Percentiles rank a stretch among this genome's conserved stretches.
Conservation (phyloP, 2,797 vertebrate genomes). For the Acanthornis magna region DNA sequence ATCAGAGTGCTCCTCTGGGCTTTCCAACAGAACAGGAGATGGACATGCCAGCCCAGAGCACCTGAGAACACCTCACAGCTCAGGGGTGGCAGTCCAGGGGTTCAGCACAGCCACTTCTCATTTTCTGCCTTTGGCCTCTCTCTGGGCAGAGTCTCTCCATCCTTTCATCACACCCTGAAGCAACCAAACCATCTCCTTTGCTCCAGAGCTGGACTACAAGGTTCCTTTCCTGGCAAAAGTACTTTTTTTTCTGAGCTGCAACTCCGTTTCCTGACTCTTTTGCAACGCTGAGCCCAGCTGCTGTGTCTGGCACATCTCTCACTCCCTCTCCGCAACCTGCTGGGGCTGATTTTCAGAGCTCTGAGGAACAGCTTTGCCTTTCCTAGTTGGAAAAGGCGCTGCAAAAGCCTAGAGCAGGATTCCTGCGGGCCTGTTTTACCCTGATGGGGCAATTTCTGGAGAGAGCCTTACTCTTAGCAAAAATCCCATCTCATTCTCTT, state of each 20-base stretch:
- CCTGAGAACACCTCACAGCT: background rate
- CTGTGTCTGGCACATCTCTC: background rate
- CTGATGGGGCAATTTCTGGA: background rate
- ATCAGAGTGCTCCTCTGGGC: background rate
- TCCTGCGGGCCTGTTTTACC: background rate
- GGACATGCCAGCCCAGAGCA: background rate
- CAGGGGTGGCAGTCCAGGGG: accelerated
- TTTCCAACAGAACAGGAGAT: background rate
- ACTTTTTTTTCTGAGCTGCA: background rate
- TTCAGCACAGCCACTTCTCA: background rate
- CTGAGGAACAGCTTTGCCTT: background rate
- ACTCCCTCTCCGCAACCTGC: background rate
- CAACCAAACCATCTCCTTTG: background rate
- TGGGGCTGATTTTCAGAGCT: background rate
- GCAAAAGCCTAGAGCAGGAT: background rate
- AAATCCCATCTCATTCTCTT: background rate
- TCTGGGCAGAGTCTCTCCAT: background rate
- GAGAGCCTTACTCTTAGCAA: background rate
- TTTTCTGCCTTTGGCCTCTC: background rate
- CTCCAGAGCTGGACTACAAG: background rate
- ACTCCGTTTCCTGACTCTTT: conserved; percentile 13
- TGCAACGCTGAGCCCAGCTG: background rate
- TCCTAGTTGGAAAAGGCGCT: background rate
- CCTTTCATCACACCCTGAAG: conserved; percentile 44
- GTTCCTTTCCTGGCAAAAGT: conserved; percentile 18